Evolutionary conservation across 1,140 invertebrate species (phyloP), one percentile per base, ranked within the genome.

Genomic region (Pseudomyrmex cubaensis): DNA sequence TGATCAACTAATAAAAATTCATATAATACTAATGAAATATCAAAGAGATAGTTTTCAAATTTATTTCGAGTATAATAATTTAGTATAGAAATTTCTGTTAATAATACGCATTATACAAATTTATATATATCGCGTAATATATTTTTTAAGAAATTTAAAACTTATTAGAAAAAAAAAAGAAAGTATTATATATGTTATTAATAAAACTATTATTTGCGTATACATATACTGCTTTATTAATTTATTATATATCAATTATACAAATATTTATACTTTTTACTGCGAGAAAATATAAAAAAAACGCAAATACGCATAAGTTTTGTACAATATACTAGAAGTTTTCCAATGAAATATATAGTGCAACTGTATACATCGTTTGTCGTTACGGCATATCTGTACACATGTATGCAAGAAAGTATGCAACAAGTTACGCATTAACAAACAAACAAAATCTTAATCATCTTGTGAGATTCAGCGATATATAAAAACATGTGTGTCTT

Each of bases 141-240:
- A 35, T 48, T 83, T 85, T 84, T 20, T 85, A 85, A 44, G 22
- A 52, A 59, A 76, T 48, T 12, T 17, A 64, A 82, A 44, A 76
- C 61, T 74, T 82, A 59, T 20, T n/a, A n/a, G 22, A 25, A 17
- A 35, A 59, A 59, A 48, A 77, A 62, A 57, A 25, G 22, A 73
- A 85, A 52, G 44, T 20, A 61, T 44, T 83, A 50, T 64, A 22
- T 83, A 50, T 64, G 17, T 86, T 83, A 61, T 56, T 84, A 87
- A 87, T 86, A 87, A 74, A 87, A 74, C 59, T 5, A 84, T 73
- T 72, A 73, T 66, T 87, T 57, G 20, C 44, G 64, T 66, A 66
- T 35, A 35, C 4, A 35, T 35, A 5, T 15, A 82, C 9, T 22
- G 20, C 15, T 84, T 74, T 78, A 87, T 87, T 87, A 83, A 80